A percentile compares a stretch with the other conserved stretches of the same genome.
Evolutionary conservation across 1,140 invertebrate species (phyloP).

Genomic region (Drosophila chauvacae): DNA sequence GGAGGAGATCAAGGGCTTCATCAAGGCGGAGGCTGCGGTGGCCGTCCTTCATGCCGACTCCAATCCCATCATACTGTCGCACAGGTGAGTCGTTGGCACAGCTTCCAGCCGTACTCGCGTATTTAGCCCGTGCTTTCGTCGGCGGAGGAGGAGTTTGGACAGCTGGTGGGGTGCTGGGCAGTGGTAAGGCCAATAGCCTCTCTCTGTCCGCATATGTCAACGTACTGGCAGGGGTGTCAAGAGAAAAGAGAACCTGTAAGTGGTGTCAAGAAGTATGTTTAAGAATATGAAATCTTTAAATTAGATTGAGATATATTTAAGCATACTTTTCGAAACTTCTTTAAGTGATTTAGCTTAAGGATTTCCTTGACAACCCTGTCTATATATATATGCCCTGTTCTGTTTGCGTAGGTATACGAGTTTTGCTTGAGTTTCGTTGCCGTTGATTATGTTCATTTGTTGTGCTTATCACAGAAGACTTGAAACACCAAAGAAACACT

Average conservation of each 20-base stretch:
- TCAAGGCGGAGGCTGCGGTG: constrained; percentile 95
- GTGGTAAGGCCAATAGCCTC: constrained; percentile 36
- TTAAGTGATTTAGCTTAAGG: not conserved
- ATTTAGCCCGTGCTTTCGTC: constrained; percentile 84
- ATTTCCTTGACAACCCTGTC: not conserved
- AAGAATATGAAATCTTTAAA: not conserved
- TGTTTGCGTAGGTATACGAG: constrained; percentile 76
- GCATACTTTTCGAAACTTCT: not conserved
- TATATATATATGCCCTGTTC: constrained; percentile 43
- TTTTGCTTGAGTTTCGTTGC: constrained; percentile 75
- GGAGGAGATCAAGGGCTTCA: constrained; percentile 97
- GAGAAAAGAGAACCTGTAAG: too few relatives aligned
- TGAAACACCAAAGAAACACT: constrained; percentile 83
- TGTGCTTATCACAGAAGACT: constrained; percentile 85
- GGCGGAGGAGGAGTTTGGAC: constrained; percentile 82
- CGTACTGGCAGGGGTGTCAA: not conserved
- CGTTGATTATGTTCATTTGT: constrained; percentile 65
- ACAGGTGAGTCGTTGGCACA: constrained; percentile 87
- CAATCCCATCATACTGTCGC: constrained; percentile 92
- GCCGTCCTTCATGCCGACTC: constrained; percentile 94
- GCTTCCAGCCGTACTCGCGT: constrained; percentile 40
- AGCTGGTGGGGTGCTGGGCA: constrained; percentile 69
- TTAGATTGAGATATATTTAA: not conserved
- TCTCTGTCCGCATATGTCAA: constrained; percentile 44
- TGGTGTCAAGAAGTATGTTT: not conserved